These are phyloP conservation scores for Oryzias woworae DNA, from an alignment of 2,113 vertebrate genomes.

Conservation along the genomic window DNA sequence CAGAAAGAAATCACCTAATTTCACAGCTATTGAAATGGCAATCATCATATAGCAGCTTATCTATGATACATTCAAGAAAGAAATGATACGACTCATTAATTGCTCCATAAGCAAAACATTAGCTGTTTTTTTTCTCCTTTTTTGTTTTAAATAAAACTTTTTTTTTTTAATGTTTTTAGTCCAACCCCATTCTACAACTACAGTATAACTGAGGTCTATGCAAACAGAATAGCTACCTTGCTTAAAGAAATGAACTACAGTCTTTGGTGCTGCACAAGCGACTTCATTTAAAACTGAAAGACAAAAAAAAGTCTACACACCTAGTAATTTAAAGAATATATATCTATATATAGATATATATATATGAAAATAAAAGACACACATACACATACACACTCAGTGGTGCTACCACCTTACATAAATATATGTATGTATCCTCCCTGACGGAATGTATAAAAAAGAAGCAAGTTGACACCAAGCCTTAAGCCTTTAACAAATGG, in stretches of 20 bases:
- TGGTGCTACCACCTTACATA: conserved; percentile 22
- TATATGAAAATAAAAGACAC: conserved; percentile 60
- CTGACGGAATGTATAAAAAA: conserved; percentile 99
- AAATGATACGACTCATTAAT: conserved; percentile 99
- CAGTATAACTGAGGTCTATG: conserved; percentile 95
- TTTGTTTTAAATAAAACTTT: conserved; percentile 81
- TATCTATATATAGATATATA: conserved; percentile 40
- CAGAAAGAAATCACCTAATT: conserved; percentile 96
- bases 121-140: conserved; percentile 64
- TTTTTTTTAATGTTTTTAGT: conserved; percentile 79
- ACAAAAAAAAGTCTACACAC: conserved; percentile 75
- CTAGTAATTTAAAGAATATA: conserved; percentile 68
- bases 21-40: conserved; percentile 99
- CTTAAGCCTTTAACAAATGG: conserved; percentile 89
- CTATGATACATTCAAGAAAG: conserved; percentile 99
- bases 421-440: conserved; percentile 84
- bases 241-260: conserved; percentile 96
- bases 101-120: conserved; percentile 94
- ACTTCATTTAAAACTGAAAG: conserved; percentile 87
- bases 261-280: conserved; percentile 99
- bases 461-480: conserved; percentile 92
- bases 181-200: conserved; percentile 88
- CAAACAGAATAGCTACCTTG: conserved; percentile 98
- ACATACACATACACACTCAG: conserved; percentile 61
- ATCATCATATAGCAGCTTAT: conserved; percentile 99